phyloP scores from a whole-genome alignment of 2,888 invertebrate species.

The Strigamia crassipes region DNA sequence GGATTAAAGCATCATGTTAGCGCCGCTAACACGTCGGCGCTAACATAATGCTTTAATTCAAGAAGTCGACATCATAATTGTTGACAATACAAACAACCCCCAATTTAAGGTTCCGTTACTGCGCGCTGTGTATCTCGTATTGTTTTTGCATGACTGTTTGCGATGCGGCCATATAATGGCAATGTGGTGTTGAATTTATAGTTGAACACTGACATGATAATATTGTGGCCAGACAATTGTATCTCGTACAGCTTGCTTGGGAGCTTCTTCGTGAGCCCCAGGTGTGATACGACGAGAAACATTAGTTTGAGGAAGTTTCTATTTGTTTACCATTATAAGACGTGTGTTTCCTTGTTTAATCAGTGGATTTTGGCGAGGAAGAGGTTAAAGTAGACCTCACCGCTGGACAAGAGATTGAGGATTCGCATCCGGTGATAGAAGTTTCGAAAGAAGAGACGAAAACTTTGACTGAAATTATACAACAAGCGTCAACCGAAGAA shows the following conservation, averaged over 20 bases:
- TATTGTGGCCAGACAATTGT: not conserved
- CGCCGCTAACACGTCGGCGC: no score
- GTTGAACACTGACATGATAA: not conserved
- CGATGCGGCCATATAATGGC: slow-evolving; percentile 44
- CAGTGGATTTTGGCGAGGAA: not conserved
- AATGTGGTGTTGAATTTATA: not conserved
- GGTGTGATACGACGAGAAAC: slow-evolving; percentile 2
- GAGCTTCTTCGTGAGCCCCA: not conserved
- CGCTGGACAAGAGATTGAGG: not conserved
- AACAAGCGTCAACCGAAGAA: not conserved
- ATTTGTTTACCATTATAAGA: no score
- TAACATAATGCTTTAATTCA: no score
- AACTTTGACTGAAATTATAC: not conserved
- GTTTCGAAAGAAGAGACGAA: not conserved
- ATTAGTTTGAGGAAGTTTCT: not conserved
- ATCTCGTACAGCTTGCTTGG: not conserved
- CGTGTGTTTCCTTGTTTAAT: no score
- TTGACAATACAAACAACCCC: no score
- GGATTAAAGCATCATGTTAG: no score
- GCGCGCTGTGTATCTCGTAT: no score
- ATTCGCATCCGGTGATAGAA: not conserved
- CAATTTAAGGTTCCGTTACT: no score
- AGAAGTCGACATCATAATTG: no score
- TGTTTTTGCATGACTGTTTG: no score
- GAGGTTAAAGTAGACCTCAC: not conserved